These are phyloP conservation scores for Perdita meconis DNA, from an alignment of 2,888 invertebrate species.

Conservation along the genomic window DNA sequence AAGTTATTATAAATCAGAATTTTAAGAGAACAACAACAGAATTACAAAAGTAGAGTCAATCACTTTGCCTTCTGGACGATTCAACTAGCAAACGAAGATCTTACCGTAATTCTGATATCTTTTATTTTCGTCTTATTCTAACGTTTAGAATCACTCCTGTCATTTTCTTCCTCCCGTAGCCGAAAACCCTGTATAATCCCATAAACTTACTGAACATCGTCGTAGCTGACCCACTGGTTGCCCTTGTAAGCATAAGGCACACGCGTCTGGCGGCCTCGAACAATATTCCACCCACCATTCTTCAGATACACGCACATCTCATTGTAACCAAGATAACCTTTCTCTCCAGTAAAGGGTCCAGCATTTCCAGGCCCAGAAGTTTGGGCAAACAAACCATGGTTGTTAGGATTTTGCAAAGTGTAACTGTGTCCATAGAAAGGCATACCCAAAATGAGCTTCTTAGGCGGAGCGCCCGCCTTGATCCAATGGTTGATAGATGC, in stretches of 20 bases:
- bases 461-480: constrained; percentile 86
- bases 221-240: constrained; percentile 77
- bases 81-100: no score
- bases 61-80: no score
- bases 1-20: no score
- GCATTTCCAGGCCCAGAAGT: constrained; percentile 86
- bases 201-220: constrained; percentile 73
- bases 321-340: constrained; percentile 89
- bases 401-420: constrained; percentile 84
- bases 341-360: constrained; percentile 88
- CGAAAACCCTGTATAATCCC: no score
- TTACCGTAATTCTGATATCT: no score
- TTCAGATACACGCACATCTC: constrained; percentile 84
- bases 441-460: constrained; percentile 89
- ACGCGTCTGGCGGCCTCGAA: constrained; percentile 81
- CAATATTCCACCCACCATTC: constrained; percentile 76
- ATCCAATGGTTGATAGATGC: constrained; percentile 85
- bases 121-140: no score
- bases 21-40: no score
- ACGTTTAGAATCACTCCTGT: no score
- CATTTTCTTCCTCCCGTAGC: no score
- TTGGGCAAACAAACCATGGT: constrained; percentile 86
- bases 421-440: constrained; percentile 90
- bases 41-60: no score
- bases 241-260: constrained; percentile 83